A percentile compares a stretch with the other conserved stretches of the same genome.
These are phyloP conservation scores for Monoplex corrugatus DNA, from an alignment of 2,888 invertebrate genomes.

Conservation along the genomic window DNA sequence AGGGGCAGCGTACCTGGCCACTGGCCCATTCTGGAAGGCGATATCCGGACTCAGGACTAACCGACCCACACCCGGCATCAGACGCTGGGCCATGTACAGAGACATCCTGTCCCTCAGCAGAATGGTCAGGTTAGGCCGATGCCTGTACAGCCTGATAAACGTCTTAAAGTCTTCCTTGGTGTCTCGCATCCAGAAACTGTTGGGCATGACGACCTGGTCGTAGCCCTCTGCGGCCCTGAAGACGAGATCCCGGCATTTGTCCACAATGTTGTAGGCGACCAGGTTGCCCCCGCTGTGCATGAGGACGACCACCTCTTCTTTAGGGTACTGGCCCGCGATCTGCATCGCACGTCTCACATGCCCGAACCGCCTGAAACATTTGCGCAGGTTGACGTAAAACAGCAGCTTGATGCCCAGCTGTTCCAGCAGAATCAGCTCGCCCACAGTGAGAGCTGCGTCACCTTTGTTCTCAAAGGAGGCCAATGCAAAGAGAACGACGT, in stretches of 20 bases:
- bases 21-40: constrained; percentile 58
- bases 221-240: constrained; percentile 47
- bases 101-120: constrained; percentile 52
- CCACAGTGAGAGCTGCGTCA: constrained; percentile 59
- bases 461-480: constrained; percentile 59
- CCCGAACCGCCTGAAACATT: too few species aligned
- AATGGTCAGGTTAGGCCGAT: constrained; percentile 52
- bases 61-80: constrained; percentile 39
- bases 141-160: constrained; percentile 36
- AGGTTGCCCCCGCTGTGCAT: constrained; percentile 58
- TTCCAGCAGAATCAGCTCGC: constrained; percentile 55
- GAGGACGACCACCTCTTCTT: constrained; percentile 49
- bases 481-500: constrained; percentile 59
- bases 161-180: neutral
- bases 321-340: neutral
- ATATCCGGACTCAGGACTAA: constrained; percentile 59
- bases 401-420: constrained; percentile 51
- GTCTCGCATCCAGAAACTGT: constrained; percentile 50
- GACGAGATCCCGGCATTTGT: constrained; percentile 25
- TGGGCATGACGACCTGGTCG: constrained; percentile 56
- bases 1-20: constrained; percentile 55
- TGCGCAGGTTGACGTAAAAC: constrained; percentile 51
- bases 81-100: constrained; percentile 33
- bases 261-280: constrained; percentile 32
- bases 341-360: neutral